phyloP scores from a whole-genome alignment of 2,888 invertebrate species.

The Pedicia rivosa region DNA sequence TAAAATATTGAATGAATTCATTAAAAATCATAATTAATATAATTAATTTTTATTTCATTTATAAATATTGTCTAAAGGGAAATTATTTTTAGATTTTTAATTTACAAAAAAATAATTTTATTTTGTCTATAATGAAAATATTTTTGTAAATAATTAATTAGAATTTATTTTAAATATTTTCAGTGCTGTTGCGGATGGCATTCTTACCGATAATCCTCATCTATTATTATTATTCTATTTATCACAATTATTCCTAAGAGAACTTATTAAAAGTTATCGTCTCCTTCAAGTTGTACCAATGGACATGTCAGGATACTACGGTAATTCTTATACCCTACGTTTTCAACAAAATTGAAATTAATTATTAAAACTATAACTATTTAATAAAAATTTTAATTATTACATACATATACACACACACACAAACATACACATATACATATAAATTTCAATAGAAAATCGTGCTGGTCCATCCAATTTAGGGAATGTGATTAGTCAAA shows the following conservation, averaged over 20 bases:
- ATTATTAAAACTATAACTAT: background rate
- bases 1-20: no score
- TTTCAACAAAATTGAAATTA: background rate
- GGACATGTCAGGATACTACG: constrained; percentile 82
- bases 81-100: background rate
- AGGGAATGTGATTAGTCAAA: constrained; percentile 77
- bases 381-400: no score
- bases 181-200: constrained; percentile 64
- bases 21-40: background rate
- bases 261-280: constrained; percentile 70
- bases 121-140: no score
- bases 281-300: constrained; percentile 70
- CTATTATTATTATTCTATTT: constrained; percentile 71
- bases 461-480: constrained; percentile 77
- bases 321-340: no score
- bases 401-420: no score
- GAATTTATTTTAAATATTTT: constrained; percentile 8
- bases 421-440: no score
- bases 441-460: constrained; percentile 43
- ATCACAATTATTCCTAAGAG: constrained; percentile 65
- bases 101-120: background rate
- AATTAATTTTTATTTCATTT: background rate
- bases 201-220: constrained; percentile 69
- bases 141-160: constrained; percentile 16
- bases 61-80: no score